Evolutionary conservation across 2,113 vertebrate genomes (phyloP), one percentile per base, ranked within the genome.

Genomic region (Prionailurus viverrinus): DNA sequence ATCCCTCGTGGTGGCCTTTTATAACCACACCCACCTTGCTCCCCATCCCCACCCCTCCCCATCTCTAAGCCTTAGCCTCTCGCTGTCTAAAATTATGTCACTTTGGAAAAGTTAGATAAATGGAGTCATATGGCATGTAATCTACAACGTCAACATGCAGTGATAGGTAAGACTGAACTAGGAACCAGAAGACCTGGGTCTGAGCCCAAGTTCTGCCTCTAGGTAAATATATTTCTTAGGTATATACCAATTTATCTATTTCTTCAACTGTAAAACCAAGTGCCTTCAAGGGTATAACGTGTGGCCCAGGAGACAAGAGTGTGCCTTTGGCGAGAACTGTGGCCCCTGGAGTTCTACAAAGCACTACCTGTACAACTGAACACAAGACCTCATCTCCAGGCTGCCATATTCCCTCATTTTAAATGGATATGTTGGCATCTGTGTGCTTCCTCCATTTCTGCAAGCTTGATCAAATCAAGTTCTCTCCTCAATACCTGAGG

Each of bases 211-310:
- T 92, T 89, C 76, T 68, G 0, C 29, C 29, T 55, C 11, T 2
- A 39, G 86, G 66, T 21, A 29, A 27, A 12, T 31, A 23, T 25
- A 65, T 55, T 85, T 73, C 69, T 69, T n/a, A 33, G 13, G 5
- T 19, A 4, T 19, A 7, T 55, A 27, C n/a, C 78, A 71, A 86
- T 36, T 39, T 86, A 61, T 45, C 18, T 48, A 61, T 68, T 93
- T 97, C 82, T 53, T 78, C 76, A 51, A 36, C 63, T 94, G 4
- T 93, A 91, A 95, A 89, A 85, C 15, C 80, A 78, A 58, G 51
- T 7, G n/a, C 69, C 69, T 84, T 53, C 65, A 16, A n/a, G 66
- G 18, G 11, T 11, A 79, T 18, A 87, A 55, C 31, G 15, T 25
- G 66, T 53, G 73, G 25, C 53, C 36, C 25, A 87, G 55, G 7